Conservation (phyloP, 37 sponge, comb jelly and placozoan genomes). For the Crambe crambe region DNA sequence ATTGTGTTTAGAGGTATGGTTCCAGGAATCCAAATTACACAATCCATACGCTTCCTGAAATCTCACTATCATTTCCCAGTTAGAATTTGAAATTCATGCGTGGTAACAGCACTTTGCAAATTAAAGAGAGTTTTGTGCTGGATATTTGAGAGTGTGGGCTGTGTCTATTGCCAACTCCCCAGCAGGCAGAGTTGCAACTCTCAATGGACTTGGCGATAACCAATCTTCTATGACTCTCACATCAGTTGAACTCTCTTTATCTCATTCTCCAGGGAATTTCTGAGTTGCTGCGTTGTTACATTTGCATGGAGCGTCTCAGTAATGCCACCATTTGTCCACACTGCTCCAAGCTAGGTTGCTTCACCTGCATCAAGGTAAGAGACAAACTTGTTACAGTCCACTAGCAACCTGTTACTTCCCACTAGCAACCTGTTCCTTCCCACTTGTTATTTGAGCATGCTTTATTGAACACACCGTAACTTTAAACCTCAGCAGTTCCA, state of each 20-base stretch:
- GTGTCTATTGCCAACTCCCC: background rate
- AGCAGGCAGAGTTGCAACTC: background rate
- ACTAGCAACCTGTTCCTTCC: too few relatives aligned
- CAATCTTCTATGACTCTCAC: background rate
- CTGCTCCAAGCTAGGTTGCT: slow-evolving; percentile 94
- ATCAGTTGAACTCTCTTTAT: background rate
- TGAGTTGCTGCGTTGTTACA: slow-evolving; percentile 92
- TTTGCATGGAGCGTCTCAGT: slow-evolving; percentile 76
- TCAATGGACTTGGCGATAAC: background rate
- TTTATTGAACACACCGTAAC: too few relatives aligned
- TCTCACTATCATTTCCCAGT: too few relatives aligned
- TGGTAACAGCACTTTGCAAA: too few relatives aligned
- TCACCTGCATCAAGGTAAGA: slow-evolving; percentile 76
- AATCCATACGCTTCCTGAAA: background rate
- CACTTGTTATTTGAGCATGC: too few relatives aligned
- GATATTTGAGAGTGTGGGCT: background rate
- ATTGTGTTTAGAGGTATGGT: background rate
- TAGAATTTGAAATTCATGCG: too few relatives aligned
- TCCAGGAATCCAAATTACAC: background rate
- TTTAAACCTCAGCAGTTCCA: too few relatives aligned
- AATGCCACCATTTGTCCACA: slow-evolving; percentile 91
- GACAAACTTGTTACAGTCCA: too few relatives aligned
- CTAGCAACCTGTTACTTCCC: too few relatives aligned
- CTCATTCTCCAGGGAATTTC: slow-evolving; percentile 36
- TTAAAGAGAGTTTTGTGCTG: too few relatives aligned